Conservation (phyloP, 1,140 invertebrate genomes). For the Ericerus pela region DNA sequence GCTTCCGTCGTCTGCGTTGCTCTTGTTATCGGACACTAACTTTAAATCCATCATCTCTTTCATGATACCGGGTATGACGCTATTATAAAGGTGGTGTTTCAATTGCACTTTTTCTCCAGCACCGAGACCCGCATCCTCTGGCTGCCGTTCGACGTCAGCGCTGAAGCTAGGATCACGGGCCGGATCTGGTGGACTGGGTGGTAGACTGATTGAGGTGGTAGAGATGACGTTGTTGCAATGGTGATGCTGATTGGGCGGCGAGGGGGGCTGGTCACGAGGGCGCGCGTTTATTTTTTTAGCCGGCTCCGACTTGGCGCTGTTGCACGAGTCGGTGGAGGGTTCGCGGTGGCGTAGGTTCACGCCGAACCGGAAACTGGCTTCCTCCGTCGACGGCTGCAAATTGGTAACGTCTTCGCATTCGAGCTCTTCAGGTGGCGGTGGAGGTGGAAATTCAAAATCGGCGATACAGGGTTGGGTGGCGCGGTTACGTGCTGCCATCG, state of each 20-base stretch:
- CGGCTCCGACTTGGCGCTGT: slow-evolving; percentile 31
- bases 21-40: slow-evolving; percentile 64
- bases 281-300: slow-evolving; percentile 9
- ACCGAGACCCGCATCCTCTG: slow-evolving; percentile 16
- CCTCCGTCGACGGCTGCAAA: slow-evolving; percentile 47
- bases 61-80: slow-evolving; percentile 33
- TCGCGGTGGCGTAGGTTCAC: slow-evolving; percentile 52
- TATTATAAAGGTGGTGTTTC: slow-evolving; percentile 30
- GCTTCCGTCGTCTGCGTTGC: slow-evolving; percentile 35
- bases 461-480: slow-evolving; percentile 44
- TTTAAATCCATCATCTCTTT: slow-evolving; percentile 69
- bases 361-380: slow-evolving; percentile 53
- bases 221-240: too few relatives aligned
- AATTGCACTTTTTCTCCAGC: slow-evolving; percentile 18
- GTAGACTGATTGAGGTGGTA: slow-evolving; percentile 29
- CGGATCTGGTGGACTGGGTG: slow-evolving; percentile 22
- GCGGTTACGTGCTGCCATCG: slow-evolving; percentile 35
- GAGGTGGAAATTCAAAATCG: slow-evolving; percentile 71
- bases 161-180: slow-evolving; percentile 8
- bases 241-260: slow-evolving; percentile 22
- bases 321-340: slow-evolving; percentile 43
- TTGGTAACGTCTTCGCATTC: slow-evolving; percentile 39
- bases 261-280: slow-evolving; percentile 20
- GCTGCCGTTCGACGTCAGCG: slow-evolving; percentile 21
- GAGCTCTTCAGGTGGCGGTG: slow-evolving; percentile 48